These are phyloP conservation scores for Didymodactylos carnosus DNA, from an alignment of 2,888 invertebrate species.

Conservation along the genomic window DNA sequence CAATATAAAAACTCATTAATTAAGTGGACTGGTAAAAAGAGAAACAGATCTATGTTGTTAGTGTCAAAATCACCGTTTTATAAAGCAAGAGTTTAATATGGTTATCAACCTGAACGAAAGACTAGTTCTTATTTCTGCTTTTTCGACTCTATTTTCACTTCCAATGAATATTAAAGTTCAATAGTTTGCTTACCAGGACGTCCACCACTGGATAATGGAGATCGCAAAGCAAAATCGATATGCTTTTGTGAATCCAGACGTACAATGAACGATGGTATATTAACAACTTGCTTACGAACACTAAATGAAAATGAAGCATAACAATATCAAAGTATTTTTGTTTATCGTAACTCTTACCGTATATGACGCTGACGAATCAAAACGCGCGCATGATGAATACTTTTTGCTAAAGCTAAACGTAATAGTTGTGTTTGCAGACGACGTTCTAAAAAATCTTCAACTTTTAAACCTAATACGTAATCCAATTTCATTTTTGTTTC, in stretches of 20 bases:
- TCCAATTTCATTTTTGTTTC: constrained; percentile 98
- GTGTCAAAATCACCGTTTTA: too few relatives aligned
- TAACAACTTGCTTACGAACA: constrained; percentile 95
- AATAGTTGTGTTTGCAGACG: constrained; percentile 84
- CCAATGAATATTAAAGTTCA: too few relatives aligned
- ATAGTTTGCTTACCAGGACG: constrained; percentile 43
- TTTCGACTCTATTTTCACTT: too few relatives aligned
- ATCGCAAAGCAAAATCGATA: constrained; percentile 59
- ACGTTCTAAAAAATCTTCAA: constrained; percentile 97
- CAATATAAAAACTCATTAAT: too few relatives aligned
- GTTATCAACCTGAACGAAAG: too few relatives aligned
- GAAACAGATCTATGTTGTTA: too few relatives aligned
- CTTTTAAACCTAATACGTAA: constrained; percentile 94
- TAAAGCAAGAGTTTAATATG: too few relatives aligned
- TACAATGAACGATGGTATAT: constrained; percentile 89
- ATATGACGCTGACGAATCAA: constrained; percentile 96
- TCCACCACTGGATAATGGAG: constrained; percentile 70
- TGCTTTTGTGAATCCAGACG: constrained; percentile 83
- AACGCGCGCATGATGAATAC: constrained; percentile 96
- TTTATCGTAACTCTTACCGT: constrained; percentile 46
- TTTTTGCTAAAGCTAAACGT: constrained; percentile 93
- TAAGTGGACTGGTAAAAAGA: too few relatives aligned
- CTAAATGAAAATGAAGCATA: constrained; percentile 43
- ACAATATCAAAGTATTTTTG: neutral
- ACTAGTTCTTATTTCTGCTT: too few relatives aligned